Base-by-base conservation (phyloP, 1,140 invertebrate species). In the Drosophila micromelanica region DNA sequence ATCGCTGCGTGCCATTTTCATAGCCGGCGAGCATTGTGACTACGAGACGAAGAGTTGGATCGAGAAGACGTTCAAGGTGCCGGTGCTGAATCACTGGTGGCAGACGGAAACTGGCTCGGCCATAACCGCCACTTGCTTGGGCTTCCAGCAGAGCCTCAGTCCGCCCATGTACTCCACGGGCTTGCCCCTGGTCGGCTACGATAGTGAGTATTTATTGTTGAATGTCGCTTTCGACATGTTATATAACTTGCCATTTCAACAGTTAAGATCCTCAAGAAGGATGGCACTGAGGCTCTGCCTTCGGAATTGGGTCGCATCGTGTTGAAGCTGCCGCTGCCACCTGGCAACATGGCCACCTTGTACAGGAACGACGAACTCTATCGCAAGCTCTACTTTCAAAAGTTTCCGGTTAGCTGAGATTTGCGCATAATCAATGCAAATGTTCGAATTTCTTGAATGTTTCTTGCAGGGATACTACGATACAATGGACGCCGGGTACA, bases 11-110 rank as follows among this genome's bases (percentile, higher is more conserved):
- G 94, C 94, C 7, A 94, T 98, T 56, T 98, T 97, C 91, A 95
- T 98, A 5, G 98, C 97, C 65, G 98, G 98, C 0, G 98, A 99
- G 92, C 97, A 98, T 85, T 98, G 97, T 91, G 98, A 99, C 90
- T 95, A 96, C 62, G 97, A 98, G 86, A 98, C 98, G 0, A 96
- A 98, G 93, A 78, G 93, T 5, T 99, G 98, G 98, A 95, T 96
- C 1, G 95, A 96, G 91, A 94, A 94, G 57, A 93, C 94, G 8
- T 97, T 98, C 80, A 94, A 96, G 69, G 96, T 97, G 2, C 97
- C 97, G 0, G 95, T 98, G 7, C 87, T 98, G 15, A 98, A 99
- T 92, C 96, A 99, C 90, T 99, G 97, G 97, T 99, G 98, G 98
- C 98, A 99, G 93, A 98, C 91, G 40, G 98, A 99, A 93, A 97